Base-by-base conservation (phyloP, 1,140 invertebrate genomes). In the Rhagoletis zephyria region DNA sequence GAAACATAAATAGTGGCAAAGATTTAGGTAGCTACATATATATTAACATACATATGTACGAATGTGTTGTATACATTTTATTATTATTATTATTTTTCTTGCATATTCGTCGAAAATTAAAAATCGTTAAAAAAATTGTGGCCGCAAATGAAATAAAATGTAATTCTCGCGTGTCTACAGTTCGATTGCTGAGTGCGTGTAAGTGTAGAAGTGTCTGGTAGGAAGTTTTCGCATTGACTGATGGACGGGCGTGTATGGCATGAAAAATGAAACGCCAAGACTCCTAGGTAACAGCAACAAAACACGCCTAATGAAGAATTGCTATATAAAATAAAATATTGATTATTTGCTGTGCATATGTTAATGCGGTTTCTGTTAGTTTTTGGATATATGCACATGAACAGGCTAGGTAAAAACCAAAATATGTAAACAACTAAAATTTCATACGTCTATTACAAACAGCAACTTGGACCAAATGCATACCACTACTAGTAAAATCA, bases 261-360 rank as follows among this genome's bases (percentile, higher is more conserved):
- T 74, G 67, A 74, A 74, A 74, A 74, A 74, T 74, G 67, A 74
- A 74, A 74, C 61, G 16, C 40, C 12, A 74, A 74, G n/a, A 74
- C 40, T 45, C 14, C 12, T 74, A 14, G 67, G 4, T 74, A 74
- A 74, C 67, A 16, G 45, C 45, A 74, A 45, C 42, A 48, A 74
- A 30, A 45, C 16, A 74, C 67, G 67, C 67, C 67, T 42, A 48
- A 74, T 74, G 40, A 45, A 30, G 30, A 30, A 30, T 30, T 30
- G 30, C 30, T 30, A 30, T 30, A 30, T 30, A 30, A 74, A 74
- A 63, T 63, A 63, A 63, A 63, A 45, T 48, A 48, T 74, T n/a
- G 14, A 45, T 74, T 74, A 74, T 74, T 42, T 42, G 45, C 0
- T 48, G 42, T 16, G 45, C 14, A 74, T 4, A 5, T 74, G 14